Base-by-base conservation (phyloP, 2,888 invertebrate genomes). In the Lochmaea crataegi region DNA sequence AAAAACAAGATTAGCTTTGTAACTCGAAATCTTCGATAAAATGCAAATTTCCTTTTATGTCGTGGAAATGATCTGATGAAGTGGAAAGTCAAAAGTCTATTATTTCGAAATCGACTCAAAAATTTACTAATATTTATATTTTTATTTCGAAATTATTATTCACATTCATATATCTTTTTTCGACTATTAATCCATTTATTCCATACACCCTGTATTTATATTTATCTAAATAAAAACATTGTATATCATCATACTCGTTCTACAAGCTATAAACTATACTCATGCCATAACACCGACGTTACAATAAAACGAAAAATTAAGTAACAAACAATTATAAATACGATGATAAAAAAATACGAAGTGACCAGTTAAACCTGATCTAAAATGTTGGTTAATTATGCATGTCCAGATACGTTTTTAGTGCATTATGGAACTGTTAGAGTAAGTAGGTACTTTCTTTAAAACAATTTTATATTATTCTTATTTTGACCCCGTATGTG, bases 401-500 rank as follows among this genome's bases (percentile, higher is more conserved):
- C 58, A 5, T 60, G 38, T 60, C 16, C 18, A 63, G 7, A 18
- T 12, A 38, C 38, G 16, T 42, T 38, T 41, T 12, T 18, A 41
- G 16, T n/a, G 41, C 18, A 38, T 63, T 56, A 22, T 42, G 45
- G 41, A 32, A 56, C n/a, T 60, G 22, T 56, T 32, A 12, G n/a
- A n/a, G n/a, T n/a, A n/a, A n/a, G n/a, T n/a, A n/a, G n/a, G 51
- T 66, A 73, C 70, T 73, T 76, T 71, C 73, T 74, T 72, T 16
- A 12, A 63, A 60, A 41, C 64, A 12, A 68, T 63, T 68, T 63
- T 45, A 68, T 68, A 72, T n/a, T n/a, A n/a, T 76, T 66, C 65
- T 72, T 57, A 74, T 67, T 68, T 32, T 74, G 76, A 76, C 76
- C 76, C 61, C 65, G 70, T 72, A 76, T 74, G 76, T 70, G 76